A percentile compares a stretch with the other conserved stretches of the same genome.
phyloP scores from a whole-genome alignment of 2,113 vertebrate genomes.

The Neodon shergylaensis region DNA sequence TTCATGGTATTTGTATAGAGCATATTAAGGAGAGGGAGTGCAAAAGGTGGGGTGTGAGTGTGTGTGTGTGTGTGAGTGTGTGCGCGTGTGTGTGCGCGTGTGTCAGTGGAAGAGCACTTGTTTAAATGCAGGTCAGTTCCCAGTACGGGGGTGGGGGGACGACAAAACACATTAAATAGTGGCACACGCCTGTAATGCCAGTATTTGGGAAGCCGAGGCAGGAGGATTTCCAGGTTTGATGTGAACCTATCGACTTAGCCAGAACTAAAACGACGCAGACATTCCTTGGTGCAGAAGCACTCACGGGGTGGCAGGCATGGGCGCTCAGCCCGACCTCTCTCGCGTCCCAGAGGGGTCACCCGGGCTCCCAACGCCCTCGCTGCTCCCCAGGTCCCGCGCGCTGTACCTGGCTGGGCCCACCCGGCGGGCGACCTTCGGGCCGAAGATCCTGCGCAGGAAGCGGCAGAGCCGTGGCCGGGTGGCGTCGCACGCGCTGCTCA shows the following conservation, averaged over 20 bases:
- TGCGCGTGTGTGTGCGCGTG: no score
- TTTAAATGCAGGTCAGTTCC: neutral
- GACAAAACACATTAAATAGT: neutral
- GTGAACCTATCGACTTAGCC: neutral
- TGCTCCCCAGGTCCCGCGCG: neutral
- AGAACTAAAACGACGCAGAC: neutral
- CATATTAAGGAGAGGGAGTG: neutral
- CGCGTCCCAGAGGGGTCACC: neutral
- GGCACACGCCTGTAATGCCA: neutral
- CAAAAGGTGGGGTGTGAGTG: neutral
- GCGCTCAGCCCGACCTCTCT: no score
- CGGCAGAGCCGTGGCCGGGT: constrained; percentile 70
- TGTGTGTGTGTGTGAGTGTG: no score
- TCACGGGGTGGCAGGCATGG: neutral
- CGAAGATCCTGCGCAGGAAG: constrained; percentile 72
- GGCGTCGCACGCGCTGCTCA: constrained; percentile 73
- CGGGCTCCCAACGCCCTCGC: neutral
- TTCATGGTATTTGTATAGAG: neutral
- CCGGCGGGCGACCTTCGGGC: constrained; percentile 45
- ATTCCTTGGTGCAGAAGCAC: neutral
- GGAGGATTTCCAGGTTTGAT: neutral
- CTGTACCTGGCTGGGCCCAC: constrained; percentile 71
- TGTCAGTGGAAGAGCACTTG: neutral
- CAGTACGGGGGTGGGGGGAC: no score
- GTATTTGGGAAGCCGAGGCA: neutral